Conservation (phyloP, 2,888 invertebrate genomes). For the Aricia artaxerxes region DNA sequence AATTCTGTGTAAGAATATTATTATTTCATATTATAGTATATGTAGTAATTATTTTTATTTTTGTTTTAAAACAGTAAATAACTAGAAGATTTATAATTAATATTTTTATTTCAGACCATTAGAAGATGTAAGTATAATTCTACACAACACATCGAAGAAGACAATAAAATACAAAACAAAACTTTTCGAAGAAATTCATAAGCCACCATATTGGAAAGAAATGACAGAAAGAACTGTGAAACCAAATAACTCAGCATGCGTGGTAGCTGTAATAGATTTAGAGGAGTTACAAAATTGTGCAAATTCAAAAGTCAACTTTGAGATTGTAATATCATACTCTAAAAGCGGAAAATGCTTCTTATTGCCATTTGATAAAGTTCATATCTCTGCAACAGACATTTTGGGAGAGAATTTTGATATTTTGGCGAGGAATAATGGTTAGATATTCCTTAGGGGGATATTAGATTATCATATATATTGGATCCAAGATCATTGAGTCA, state of each 20-base stretch:
- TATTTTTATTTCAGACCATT: constrained; percentile 52
- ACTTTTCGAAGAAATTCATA: constrained; percentile 49
- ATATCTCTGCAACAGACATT: constrained; percentile 52
- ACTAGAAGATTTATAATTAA: neutral
- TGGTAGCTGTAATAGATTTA: constrained; percentile 53
- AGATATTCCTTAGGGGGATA: too few species aligned
- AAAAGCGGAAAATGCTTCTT: constrained; percentile 49
- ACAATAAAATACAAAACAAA: constrained; percentile 59
- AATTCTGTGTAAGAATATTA: constrained; percentile 53
- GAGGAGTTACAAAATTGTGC: constrained; percentile 53
- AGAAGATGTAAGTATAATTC: constrained; percentile 54
- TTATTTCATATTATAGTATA: constrained; percentile 36
- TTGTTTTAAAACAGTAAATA: neutral
- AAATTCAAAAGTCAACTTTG: constrained; percentile 53
- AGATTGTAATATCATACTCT: constrained; percentile 54
- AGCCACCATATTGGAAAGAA: constrained; percentile 56
- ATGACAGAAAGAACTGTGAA: constrained; percentile 43
- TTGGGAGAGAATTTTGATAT: constrained; percentile 60
- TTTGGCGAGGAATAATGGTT: constrained; percentile 50
- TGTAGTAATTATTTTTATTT: neutral
- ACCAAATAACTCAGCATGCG: constrained; percentile 44
- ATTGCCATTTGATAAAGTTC: constrained; percentile 56
- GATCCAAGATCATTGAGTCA: too few species aligned
- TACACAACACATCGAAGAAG: constrained; percentile 48
- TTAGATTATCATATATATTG: too few species aligned